These are phyloP conservation scores for Ancistrus triradiatus DNA, from an alignment of 2,113 vertebrate species.

Conservation along the genomic window DNA sequence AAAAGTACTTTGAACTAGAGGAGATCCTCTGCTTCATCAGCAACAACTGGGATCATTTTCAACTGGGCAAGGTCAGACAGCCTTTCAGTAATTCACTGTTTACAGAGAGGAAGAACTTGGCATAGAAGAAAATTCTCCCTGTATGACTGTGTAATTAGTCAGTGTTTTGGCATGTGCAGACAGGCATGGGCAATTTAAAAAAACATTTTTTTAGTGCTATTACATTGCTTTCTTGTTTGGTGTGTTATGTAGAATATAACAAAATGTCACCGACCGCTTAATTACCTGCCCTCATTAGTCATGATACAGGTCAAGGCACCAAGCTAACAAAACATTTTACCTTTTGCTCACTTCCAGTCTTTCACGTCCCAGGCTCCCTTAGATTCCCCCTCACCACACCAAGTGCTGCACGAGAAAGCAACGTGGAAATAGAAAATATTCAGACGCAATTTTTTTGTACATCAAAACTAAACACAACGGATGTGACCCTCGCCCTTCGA, in stretches of 20 bases:
- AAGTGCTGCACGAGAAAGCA: too few species aligned
- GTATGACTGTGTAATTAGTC: slow-evolving; percentile 8
- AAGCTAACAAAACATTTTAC: slow-evolving; percentile 11
- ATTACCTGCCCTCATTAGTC: slow-evolving; percentile 20
- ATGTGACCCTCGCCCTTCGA: too few species aligned
- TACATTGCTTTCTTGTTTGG: slow-evolving; percentile 12
- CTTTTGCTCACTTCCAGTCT: too few species aligned
- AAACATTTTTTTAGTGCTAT: background rate
- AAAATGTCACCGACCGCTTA: slow-evolving; percentile 10
- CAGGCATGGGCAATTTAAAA: too few species aligned
- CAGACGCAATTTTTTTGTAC: too few species aligned
- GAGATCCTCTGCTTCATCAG: slow-evolving; percentile 89
- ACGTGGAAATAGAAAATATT: too few species aligned
- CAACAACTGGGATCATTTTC: slow-evolving; percentile 86
- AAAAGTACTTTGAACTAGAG: slow-evolving; percentile 96
- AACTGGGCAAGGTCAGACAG: slow-evolving; percentile 84
- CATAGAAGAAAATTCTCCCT: background rate
- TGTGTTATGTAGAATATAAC: slow-evolving; percentile 44
- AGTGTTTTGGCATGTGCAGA: background rate
- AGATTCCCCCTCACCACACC: too few species aligned
- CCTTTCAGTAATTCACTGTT: background rate
- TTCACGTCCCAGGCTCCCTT: too few species aligned
- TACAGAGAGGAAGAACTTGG: too few species aligned
- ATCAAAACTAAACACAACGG: too few species aligned
- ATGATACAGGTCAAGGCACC: slow-evolving; percentile 21